Percentiles rank a stretch among this genome's conserved stretches.
These are phyloP conservation scores for Cetonia aurata DNA, from an alignment of 2,888 invertebrate species.

Conservation along the genomic window DNA sequence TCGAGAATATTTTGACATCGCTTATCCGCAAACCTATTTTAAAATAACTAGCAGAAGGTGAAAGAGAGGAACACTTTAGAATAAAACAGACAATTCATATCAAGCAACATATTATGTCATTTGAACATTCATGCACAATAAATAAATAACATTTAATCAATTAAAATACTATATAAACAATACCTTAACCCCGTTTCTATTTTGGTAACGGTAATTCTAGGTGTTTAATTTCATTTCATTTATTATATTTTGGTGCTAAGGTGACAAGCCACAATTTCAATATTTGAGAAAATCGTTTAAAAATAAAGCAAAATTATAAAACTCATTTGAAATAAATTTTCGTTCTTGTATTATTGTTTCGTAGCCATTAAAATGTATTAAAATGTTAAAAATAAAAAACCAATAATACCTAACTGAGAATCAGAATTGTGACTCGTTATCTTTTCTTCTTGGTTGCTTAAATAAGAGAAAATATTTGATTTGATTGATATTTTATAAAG, in stretches of 20 bases:
- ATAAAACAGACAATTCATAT: slow-evolving; percentile 16
- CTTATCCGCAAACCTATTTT: slow-evolving; percentile 3
- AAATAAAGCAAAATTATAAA: too few relatives aligned
- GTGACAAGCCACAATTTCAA: not conserved
- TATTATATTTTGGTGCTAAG: not conserved
- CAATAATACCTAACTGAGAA: too few relatives aligned
- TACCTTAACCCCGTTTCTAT: slow-evolving; percentile 48
- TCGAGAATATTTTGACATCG: not conserved
- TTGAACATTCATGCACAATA: slow-evolving; percentile 58
- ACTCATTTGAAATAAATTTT: too few relatives aligned
- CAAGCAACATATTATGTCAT: slow-evolving; percentile 53
- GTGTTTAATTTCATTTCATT: not conserved
- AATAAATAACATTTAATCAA: slow-evolving; percentile 55
- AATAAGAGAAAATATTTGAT: not conserved
- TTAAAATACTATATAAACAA: slow-evolving; percentile 50
- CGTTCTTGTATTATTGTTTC: too few relatives aligned
- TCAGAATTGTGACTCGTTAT: not conserved
- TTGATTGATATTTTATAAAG: slow-evolving; percentile 12
- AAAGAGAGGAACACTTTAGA: not conserved
- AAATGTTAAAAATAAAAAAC: too few relatives aligned
- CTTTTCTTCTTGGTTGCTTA: not conserved
- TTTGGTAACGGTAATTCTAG: slow-evolving; percentile 30
- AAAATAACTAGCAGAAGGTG: not conserved
- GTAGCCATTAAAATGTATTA: too few relatives aligned
- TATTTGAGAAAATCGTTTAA: too few relatives aligned